Evolutionary conservation across 1,140 invertebrate genomes (phyloP), one percentile per base, ranked within the genome.

Genomic region (Hylaeus volcanicus): DNA sequence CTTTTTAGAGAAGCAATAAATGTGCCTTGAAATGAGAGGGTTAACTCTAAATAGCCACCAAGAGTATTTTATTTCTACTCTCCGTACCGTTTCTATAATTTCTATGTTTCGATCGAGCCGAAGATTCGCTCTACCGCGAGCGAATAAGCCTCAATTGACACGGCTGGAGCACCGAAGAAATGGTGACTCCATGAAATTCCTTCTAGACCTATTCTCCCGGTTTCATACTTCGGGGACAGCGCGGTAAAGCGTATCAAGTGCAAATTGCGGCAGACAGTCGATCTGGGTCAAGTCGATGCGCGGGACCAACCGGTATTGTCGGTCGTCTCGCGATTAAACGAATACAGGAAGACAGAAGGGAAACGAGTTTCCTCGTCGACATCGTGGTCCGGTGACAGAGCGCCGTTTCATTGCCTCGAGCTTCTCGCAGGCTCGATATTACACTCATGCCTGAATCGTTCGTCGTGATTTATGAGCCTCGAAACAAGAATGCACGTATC

Each of bases 271-370:
- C 71, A 66, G 79, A 85, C 83, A 81, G 69, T 84, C 51, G 68
- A 89, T 88, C 77, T 83, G 68, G 85, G 85, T 87, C 83, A 88
- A 70, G 76, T 81, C 83, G 74, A 72, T 77, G 60, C 71, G 65
- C 65, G 74, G 63, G 63, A 55, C 51, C 55, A 81, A 87, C 65
- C 74, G 65, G 66, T 64, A 77, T 45, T 37, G 66, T 51, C 41
- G 48, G 68, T 48, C 78, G 82, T 83, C 79, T 80, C 71, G 74
- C 81, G 82, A 64, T 86, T 85, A 86, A 88, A 84, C 61, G 79
- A 86, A 86, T 82, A 74, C 65, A n/a, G 39, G 5, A 51, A 56
- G 41, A 45, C 74, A 11, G 74, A 64, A 41, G 39, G 15, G 51
- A 56, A 26, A 58, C 48, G 43, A 63, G 37, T 58, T 74, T 58